Evolutionary conservation across 2,888 invertebrate species (phyloP).

Genomic region (Lampropteryx suffumata): DNA sequence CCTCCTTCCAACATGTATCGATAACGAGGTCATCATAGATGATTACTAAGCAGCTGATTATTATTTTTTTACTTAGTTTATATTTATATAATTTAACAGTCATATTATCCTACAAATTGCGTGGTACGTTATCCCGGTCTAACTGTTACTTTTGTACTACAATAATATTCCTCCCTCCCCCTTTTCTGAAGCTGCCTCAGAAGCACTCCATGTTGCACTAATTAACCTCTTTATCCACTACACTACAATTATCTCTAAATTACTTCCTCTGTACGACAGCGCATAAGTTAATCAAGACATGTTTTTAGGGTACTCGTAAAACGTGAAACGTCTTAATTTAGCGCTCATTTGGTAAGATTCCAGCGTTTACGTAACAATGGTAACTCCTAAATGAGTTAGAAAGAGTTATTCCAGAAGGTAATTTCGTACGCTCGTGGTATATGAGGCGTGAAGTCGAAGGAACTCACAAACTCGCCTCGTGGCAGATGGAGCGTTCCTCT

Average conservation of each 20-base stretch:
- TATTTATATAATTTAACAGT: too few species aligned
- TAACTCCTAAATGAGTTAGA: slow-evolving; percentile 55
- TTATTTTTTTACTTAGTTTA: too few species aligned
- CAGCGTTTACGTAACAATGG: slow-evolving; percentile 45
- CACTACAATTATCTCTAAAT: slow-evolving; percentile 29
- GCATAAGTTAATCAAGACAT: slow-evolving; percentile 37
- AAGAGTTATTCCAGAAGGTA: slow-evolving; percentile 54
- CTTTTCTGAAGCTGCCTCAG: not conserved
- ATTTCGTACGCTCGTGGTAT: slow-evolving; percentile 44
- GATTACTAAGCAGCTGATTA: too few species aligned
- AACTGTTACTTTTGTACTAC: too few species aligned
- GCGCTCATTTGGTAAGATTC: slow-evolving; percentile 48
- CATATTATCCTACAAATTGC: too few species aligned
- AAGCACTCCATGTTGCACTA: slow-evolving; percentile 16
- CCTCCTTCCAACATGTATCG: too few species aligned
- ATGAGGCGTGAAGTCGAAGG: slow-evolving; percentile 47
- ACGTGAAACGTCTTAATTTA: slow-evolving; percentile 36
- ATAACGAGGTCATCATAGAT: too few species aligned
- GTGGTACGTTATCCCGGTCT: too few species aligned
- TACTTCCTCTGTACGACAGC: slow-evolving; percentile 24
- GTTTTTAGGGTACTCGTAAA: slow-evolving; percentile 37
- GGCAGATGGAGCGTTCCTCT: slow-evolving; percentile 38
- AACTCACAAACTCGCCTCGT: slow-evolving; percentile 36
- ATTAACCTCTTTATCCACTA: slow-evolving; percentile 24
- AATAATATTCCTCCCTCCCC: not conserved